A percentile compares a stretch with the other conserved stretches of the same genome.
Conservation (phyloP, 2,888 invertebrate species). For the Machimus atricapillus region DNA sequence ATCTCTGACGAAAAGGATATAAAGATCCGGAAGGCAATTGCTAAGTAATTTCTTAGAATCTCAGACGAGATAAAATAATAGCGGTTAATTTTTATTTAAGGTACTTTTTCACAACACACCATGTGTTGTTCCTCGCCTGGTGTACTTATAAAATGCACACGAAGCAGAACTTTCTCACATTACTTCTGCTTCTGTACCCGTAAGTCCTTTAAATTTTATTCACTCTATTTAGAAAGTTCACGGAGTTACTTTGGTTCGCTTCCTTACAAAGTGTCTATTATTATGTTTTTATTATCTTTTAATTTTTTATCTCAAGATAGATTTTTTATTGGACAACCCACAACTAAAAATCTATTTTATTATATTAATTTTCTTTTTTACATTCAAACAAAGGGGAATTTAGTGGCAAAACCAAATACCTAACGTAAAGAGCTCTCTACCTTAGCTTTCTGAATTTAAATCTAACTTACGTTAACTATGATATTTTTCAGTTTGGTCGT, state of each 20-base stretch:
- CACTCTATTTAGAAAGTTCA: neutral
- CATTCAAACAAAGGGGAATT: too few relatives aligned
- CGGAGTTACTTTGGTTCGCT: too few relatives aligned
- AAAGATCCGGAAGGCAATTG: conserved; percentile 50
- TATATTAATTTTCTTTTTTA: too few relatives aligned
- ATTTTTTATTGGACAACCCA: too few relatives aligned
- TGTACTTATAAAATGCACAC: conserved; percentile 77
- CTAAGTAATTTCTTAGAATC: conserved; percentile 51
- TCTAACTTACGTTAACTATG: neutral
- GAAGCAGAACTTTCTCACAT: conserved; percentile 78
- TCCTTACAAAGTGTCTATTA: too few relatives aligned
- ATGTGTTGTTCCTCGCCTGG: conserved; percentile 70
- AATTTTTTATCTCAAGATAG: too few relatives aligned
- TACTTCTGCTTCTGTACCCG: conserved; percentile 90
- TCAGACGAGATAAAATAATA: neutral
- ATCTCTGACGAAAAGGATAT: conserved; percentile 63
- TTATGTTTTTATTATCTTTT: too few relatives aligned
- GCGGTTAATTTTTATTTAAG: conserved; percentile 61
- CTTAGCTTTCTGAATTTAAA: conserved; percentile 5
- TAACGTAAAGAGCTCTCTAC: too few relatives aligned
- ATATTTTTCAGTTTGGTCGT: conserved; percentile 70
- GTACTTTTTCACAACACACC: conserved; percentile 68
- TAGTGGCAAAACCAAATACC: too few relatives aligned
- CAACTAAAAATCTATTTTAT: too few relatives aligned
- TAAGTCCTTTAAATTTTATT: conserved; percentile 66